These are phyloP conservation scores for Cremastinae sp. DNA, from an alignment of 2,888 invertebrate genomes.

Conservation along the genomic window DNA sequence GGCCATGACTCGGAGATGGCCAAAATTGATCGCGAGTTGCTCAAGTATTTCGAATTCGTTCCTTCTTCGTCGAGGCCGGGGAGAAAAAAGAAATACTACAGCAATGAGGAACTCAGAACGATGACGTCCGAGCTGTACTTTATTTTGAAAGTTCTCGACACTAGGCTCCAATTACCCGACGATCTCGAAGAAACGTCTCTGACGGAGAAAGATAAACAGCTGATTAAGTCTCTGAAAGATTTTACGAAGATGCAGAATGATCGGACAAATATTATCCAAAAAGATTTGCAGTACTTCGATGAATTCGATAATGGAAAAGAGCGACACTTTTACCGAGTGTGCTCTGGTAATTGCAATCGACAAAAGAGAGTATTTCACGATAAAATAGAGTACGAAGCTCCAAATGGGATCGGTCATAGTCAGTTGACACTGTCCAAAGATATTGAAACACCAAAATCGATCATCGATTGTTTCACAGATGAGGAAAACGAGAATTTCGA, in stretches of 20 bases:
- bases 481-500: slow-evolving; percentile 51
- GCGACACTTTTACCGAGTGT: slow-evolving; percentile 41
- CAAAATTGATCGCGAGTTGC: slow-evolving; percentile 69
- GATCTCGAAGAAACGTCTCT: slow-evolving; percentile 62
- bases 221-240: slow-evolving; percentile 65
- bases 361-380: slow-evolving; percentile 1
- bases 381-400: slow-evolving; percentile 61
- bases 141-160: slow-evolving; percentile 73
- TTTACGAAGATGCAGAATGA: not conserved
- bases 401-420: slow-evolving; percentile 36
- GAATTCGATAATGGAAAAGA: slow-evolving; percentile 61
- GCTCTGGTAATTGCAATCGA: slow-evolving; percentile 48
- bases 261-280: not conserved
- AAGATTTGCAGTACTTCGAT: slow-evolving; percentile 58
- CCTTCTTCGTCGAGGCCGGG: slow-evolving; percentile 71
- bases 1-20: not conserved
- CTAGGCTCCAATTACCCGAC: slow-evolving; percentile 67
- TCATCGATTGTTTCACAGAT: slow-evolving; percentile 60
- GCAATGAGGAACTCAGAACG: slow-evolving; percentile 75
- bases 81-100: slow-evolving; percentile 77
- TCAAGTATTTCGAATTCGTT: slow-evolving; percentile 68
- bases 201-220: slow-evolving; percentile 67
- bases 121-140: slow-evolving; percentile 80
- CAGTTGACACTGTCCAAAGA: slow-evolving; percentile 46
- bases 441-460: slow-evolving; percentile 60